Base-by-base conservation (phyloP, 30 jellyfish, hydroid and myxozoan species). In the Aurelia sp. region DNA sequence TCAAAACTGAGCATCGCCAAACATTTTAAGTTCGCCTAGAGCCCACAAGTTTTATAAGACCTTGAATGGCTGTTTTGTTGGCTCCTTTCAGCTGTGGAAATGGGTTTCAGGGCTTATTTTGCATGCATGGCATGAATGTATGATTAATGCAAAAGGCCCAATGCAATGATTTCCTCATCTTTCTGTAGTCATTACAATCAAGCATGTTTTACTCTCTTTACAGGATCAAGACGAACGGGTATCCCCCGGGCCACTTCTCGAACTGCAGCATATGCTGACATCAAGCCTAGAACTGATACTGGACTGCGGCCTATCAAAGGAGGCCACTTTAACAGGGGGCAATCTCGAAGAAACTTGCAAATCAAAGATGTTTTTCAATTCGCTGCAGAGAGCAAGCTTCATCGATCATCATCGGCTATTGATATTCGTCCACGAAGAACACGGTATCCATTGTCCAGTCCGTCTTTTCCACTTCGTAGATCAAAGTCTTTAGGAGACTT, bases 251-350 rank as follows among this genome's bases (percentile, higher is more conserved):
- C 95, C 48, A 88, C 76, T 38, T 38, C 50, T 44, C 81, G 86
- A 33, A 19, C 68, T 22, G 70, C 89, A 8, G 65, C 82, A 13
- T 94, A 94, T 82, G 79, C 96, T 0, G 88, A 90, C 19, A 74
- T 94, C 20, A 94, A 80, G 66, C 82, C 98, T 47, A 91, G 92
- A 33, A 94, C 97, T 27, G 98, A 94, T 88, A 90, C 97, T 18
- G 98, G 98, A 31, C 84, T 94, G 24, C 84, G 90, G 27, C 19
- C 67, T 16, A 65, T 78, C 33, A 81, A 81, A 21, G 77, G 82
- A 61, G 82, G 87, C 44, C 59, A 4, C 52, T 66, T 20, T 15
- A 41, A 63, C 76, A 74, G 68, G 66, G 72, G 44, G 22, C 93
- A 58, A 4, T 30, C 88, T 33, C 33, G 68, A 78, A 74, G 58